Evolutionary conservation across 2,888 invertebrate genomes (phyloP).

Genomic region (Amphipoea lucens): DNA sequence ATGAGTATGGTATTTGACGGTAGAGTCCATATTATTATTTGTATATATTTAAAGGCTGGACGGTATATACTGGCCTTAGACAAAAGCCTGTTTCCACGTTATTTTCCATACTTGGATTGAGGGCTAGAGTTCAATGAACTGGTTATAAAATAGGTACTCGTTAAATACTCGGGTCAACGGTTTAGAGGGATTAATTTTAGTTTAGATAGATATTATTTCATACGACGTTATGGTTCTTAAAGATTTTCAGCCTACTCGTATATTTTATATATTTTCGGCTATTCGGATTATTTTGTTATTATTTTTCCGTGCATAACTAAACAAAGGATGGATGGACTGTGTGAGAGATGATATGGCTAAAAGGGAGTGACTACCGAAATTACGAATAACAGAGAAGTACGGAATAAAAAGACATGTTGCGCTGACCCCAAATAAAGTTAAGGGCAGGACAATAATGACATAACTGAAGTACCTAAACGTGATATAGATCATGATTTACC

Average conservation of each 20-base stretch:
- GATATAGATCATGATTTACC: not conserved
- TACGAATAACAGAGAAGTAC: too few relatives aligned
- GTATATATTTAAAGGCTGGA: not conserved
- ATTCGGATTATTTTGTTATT: not conserved
- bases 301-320: not conserved
- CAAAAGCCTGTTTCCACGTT: slow-evolving; percentile 2
- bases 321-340: not conserved
- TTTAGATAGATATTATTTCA: slow-evolving; percentile 9
- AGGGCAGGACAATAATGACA: too few relatives aligned
- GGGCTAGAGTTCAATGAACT: slow-evolving; percentile 26
- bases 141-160: slow-evolving; percentile 19
- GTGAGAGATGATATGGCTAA: not conserved
- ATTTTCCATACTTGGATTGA: not conserved
- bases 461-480: not conserved
- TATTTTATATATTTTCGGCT: not conserved
- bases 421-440: too few relatives aligned
- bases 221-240: not conserved
- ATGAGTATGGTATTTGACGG: not conserved
- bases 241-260: not conserved
- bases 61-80: not conserved
- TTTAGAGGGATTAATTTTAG: slow-evolving; percentile 13
- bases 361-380: too few relatives aligned
- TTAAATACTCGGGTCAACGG: slow-evolving; percentile 11
- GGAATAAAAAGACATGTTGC: too few relatives aligned
- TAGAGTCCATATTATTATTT: not conserved